A percentile compares a stretch with the other conserved stretches of the same genome.
phyloP scores from a whole-genome alignment of 1,140 invertebrate species.

The Dreissena rostriformis region DNA sequence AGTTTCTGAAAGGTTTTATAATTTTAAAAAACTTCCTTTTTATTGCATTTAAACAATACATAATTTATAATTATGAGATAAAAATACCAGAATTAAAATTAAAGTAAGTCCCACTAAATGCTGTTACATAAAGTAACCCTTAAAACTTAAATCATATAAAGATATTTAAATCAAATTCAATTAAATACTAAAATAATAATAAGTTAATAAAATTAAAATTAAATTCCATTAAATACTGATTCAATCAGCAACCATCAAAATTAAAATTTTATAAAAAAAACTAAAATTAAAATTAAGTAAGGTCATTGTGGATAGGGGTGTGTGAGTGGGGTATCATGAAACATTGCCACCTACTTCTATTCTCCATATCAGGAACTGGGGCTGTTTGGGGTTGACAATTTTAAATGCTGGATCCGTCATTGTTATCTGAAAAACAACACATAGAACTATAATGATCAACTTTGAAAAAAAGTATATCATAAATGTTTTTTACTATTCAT shows the following conservation, averaged over 20 bases:
- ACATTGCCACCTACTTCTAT: conserved; percentile 23
- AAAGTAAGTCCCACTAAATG: background rate
- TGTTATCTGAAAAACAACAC: conserved; percentile 7
- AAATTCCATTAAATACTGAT: too few relatives aligned
- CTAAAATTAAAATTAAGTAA: too few relatives aligned
- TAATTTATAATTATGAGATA: background rate
- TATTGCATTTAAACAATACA: background rate
- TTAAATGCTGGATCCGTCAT: conserved; percentile 48
- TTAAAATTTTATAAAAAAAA: too few relatives aligned
- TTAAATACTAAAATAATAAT: too few relatives aligned
- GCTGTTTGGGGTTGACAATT: conserved; percentile 26
- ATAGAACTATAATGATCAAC: too few relatives aligned
- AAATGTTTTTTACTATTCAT: too few relatives aligned
- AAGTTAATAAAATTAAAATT: too few relatives aligned
- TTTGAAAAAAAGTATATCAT: too few relatives aligned
- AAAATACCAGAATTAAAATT: background rate
- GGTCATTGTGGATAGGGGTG: too few relatives aligned
- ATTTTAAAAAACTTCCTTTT: background rate
- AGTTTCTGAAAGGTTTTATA: conserved; percentile 85
- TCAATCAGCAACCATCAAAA: too few relatives aligned
- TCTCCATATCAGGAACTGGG: conserved; percentile 44
- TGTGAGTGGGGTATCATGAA: too few relatives aligned
- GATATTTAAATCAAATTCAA: too few relatives aligned
- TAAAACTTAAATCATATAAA: background rate
- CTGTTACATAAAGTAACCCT: background rate